Conservation (phyloP, 2,797 vertebrate genomes). For the Ara ararauna region DNA sequence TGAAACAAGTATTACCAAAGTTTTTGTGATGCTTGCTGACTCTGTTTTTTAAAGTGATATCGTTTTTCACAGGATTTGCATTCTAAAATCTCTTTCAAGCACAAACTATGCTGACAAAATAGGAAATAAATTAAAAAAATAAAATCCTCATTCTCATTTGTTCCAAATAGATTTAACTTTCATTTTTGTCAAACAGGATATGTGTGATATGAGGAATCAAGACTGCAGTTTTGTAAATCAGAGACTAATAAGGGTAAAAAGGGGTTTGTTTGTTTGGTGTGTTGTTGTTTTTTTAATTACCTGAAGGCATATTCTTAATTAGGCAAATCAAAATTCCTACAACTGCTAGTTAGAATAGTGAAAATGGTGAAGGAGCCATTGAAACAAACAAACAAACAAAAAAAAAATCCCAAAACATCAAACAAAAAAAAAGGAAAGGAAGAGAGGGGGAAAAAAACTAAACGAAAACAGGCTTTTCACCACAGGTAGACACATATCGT, state of each 20-base stretch:
- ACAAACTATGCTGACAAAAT: constrained; percentile 1
- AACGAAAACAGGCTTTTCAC: neutral
- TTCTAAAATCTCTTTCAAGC: neutral
- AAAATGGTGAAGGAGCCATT: constrained; percentile 29
- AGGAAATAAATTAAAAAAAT: neutral
- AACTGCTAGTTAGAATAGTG: constrained; percentile 21
- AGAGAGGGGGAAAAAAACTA: neutral
- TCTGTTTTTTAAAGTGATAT: constrained; percentile 35
- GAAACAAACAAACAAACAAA: neutral
- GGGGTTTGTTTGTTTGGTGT: neutral
- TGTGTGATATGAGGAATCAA: constrained; percentile 1
- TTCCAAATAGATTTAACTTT: constrained; percentile 1
- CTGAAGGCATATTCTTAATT: constrained; percentile 37
- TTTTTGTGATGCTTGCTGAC: constrained; percentile 36
- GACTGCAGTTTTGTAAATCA: constrained; percentile 1
- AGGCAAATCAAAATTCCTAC: constrained; percentile 19
- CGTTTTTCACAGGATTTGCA: neutral
- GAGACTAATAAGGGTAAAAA: constrained; percentile 1
- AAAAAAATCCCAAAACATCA: neutral
- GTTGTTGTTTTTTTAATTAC: constrained; percentile 50
- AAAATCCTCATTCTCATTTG: neutral
- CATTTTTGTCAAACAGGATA: neutral
- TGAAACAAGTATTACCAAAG: neutral
- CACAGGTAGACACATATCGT: constrained; percentile 8
- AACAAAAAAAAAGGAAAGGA: neutral